Evolutionary conservation across 2,113 vertebrate species (phyloP).

Genomic region (Carettochelys insculpta): DNA sequence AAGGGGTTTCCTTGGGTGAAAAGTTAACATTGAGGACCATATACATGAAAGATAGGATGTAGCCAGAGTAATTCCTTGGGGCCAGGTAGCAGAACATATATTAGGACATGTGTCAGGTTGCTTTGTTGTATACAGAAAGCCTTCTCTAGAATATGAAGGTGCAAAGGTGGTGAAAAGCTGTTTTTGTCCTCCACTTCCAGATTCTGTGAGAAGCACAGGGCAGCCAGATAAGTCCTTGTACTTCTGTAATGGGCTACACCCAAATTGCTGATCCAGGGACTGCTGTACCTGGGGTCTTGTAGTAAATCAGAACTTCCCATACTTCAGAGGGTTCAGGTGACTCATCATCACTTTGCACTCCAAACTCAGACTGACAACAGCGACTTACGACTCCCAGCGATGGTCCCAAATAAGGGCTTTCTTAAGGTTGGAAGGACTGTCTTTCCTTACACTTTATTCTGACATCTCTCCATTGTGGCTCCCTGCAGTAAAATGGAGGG

Average conservation of each 20-base stretch:
- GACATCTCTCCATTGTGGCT: background rate
- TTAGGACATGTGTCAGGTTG: background rate
- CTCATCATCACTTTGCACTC: background rate
- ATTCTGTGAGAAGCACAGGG: background rate
- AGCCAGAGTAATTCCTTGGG: background rate
- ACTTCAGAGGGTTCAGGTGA: background rate
- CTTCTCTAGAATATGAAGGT: background rate
- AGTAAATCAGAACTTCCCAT: background rate
- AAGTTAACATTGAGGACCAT: background rate
- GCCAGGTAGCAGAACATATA: background rate
- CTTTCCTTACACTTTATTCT: background rate
- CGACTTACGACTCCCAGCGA: background rate
- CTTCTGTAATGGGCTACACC: background rate
- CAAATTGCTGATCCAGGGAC: background rate
- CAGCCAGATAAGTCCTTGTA: background rate
- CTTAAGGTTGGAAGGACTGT: background rate
- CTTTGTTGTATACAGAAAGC: background rate
- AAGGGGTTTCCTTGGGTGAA: background rate
- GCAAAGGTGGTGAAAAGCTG: accelerated
- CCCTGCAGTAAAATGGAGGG: background rate
- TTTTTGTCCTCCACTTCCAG: background rate
- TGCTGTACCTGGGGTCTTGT: background rate
- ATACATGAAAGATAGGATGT: background rate
- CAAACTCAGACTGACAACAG: background rate
- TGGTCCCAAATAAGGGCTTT: background rate